Base-by-base conservation (phyloP, 2,888 invertebrate species). In the Tortricodes alternella region DNA sequence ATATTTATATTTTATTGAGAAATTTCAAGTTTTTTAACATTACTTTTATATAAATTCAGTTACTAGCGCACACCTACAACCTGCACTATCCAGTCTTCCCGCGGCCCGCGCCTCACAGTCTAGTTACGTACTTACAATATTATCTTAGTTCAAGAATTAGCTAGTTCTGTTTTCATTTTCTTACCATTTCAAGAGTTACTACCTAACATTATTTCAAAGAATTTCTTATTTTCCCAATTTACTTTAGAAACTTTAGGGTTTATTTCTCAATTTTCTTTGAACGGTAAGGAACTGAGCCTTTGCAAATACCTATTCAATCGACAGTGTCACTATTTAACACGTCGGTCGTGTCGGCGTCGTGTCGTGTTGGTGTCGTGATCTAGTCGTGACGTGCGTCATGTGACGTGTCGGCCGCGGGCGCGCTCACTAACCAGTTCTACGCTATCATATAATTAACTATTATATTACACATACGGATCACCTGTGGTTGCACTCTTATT, bases 401-500 rank as follows among this genome's bases (percentile, higher is more conserved):
- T 8, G 34, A 13, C 34, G 34, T 18, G 16, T 27, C n/a, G 56
- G 49, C 46, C 52, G 46, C 58, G 46, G 58, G 46, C 35, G 50
- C 51, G 27, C 34, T 52, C 46, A 44, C 58, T 58, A 46, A 35
- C 46, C 46, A 27, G 56, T 49, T 50, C 49, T 37, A 58, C 46
- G 49, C 56, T 48, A 37, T 56, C 46, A 49, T 58, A 56, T 71
- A 70, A 64, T 67, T 68, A 62, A 68, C 67, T 75, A 74, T 70
- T 67, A 61, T 71, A 71, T 70, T 70, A 67, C 64, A 66, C 61
- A 59, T 74, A 73, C 65, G 72, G n/a, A 79, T 81, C 83, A 79
- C 81, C 74, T 70, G 73, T 70, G 71, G 75, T 76, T 76, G 80
- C 84, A 73, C 73, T 67, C 75, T 84, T 84, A 84, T 85, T 85